Percentiles rank a stretch among this genome's conserved stretches.
These are phyloP conservation scores for Drosophila elegans DNA, from an alignment of 1,140 invertebrate species.

Conservation along the genomic window DNA sequence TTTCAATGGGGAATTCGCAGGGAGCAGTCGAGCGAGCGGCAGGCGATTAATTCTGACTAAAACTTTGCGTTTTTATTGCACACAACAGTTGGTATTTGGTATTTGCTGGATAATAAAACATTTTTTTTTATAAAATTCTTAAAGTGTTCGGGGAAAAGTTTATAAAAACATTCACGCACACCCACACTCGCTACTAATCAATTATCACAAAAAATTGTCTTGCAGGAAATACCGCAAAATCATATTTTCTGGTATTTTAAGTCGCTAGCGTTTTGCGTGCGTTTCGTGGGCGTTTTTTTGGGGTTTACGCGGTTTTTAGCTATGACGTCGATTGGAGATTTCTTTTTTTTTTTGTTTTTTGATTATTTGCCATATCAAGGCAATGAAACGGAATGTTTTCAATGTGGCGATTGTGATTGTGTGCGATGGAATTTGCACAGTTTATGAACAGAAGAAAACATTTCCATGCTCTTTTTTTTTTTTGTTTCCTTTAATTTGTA, in stretches of 20 bases:
- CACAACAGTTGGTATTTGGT: slow-evolving; percentile 28
- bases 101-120: slow-evolving; percentile 23
- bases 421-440: slow-evolving; percentile 38
- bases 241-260: slow-evolving; percentile 33
- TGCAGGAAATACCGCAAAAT: slow-evolving; percentile 53
- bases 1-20: slow-evolving; percentile 6
- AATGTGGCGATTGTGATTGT: slow-evolving; percentile 6
- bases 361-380: slow-evolving; percentile 46
- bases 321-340: slow-evolving; percentile 43
- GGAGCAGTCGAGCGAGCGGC: slow-evolving; percentile 15
- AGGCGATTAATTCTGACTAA: slow-evolving; percentile 49
- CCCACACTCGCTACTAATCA: slow-evolving; percentile 18
- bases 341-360: slow-evolving; percentile 7
- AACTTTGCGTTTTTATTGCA: slow-evolving; percentile 66
- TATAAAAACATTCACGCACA: slow-evolving; percentile 56
- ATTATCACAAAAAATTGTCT: slow-evolving; percentile 35
- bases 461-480: slow-evolving; percentile 42
- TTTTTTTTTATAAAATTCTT: slow-evolving; percentile 10
- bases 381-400: slow-evolving; percentile 37
- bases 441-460: slow-evolving; percentile 54
- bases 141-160: slow-evolving; percentile 61
- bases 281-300: slow-evolving; percentile 42
- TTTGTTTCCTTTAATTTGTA: slow-evolving; percentile 26
- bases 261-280: slow-evolving; percentile 42
- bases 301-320: slow-evolving; percentile 13